A percentile compares a stretch with the other conserved stretches of the same genome.
phyloP scores from a whole-genome alignment of 2,797 vertebrate species.

The Macropus fuliginosus region DNA sequence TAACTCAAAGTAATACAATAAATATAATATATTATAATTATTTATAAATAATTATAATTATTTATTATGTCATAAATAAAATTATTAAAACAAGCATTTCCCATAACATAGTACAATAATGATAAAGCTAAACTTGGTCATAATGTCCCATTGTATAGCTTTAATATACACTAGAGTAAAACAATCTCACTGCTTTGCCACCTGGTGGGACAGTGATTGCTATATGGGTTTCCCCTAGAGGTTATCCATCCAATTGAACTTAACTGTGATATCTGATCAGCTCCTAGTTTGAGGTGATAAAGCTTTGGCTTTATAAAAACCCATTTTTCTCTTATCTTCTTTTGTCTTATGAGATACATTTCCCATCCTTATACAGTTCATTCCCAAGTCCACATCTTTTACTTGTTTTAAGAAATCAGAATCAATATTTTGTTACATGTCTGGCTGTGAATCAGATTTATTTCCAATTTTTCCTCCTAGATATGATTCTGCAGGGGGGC shows the following conservation, averaged over 20 bases:
- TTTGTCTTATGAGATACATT: constrained; percentile 30
- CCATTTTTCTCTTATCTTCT: constrained; percentile 48
- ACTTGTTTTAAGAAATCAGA: constrained; percentile 60
- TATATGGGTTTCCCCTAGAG: background rate
- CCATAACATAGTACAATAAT: background rate
- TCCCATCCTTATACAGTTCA: constrained; percentile 2
- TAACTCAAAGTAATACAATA: no score
- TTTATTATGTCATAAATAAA: no score
- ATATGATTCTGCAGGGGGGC: constrained; percentile 10
- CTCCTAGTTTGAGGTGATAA: background rate
- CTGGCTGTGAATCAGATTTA: constrained; percentile 60
- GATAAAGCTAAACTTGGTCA: background rate
- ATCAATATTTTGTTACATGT: constrained; percentile 68
- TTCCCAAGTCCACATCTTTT: constrained; percentile 49
- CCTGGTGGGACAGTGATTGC: background rate
- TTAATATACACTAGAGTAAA: background rate
- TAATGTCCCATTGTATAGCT: background rate
- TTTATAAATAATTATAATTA: no score
- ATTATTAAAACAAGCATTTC: background rate
- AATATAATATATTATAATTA: no score
- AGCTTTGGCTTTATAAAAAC: background rate
- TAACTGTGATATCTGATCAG: background rate
- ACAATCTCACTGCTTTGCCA: background rate
- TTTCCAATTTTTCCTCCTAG: constrained; percentile 63
- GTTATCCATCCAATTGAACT: background rate